Evolutionary conservation across 2,113 vertebrate genomes (phyloP), one percentile per base, ranked within the genome.

Genomic region (Ariopsis seemanni): DNA sequence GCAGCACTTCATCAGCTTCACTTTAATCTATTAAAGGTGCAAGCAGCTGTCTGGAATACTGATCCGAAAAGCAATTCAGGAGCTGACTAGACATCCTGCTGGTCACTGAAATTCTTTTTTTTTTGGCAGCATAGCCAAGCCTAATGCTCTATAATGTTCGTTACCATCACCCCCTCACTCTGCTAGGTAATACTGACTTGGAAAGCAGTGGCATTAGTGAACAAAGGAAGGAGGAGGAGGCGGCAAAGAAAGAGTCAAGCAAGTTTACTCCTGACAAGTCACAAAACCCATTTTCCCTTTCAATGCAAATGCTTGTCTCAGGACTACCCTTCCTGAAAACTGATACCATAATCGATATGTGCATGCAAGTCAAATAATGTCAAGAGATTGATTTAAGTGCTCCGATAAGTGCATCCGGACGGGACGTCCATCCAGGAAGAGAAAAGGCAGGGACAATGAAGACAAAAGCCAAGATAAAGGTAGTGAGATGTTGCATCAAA

Each of bases 281-380:
- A 20, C 18, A 86, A 30, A 86, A 30, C 48, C 55, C 50, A 22
- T 69, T 69, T 74, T 48, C 22, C n/a, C 52, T 60, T 57, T 75
- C 67, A 63, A 83, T 83, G 58, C 22, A 81, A 79, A 80, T 71
- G 77, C 30, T 67, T 11, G 78, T 82, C 85, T 82, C 85, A 71
- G 80, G 17, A 30, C 14, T 72, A 62, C 72, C 25, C 55, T 53
- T 77, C 67, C 50, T 18, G 50, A 82, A 63, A 72, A 42, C 71
- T 20, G 71, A 87, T 55, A 77, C 17, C 55, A 74, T 53, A 87
- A 65, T 83, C 81, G 7, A 87, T 65, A 87, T 34, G 58, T 63
- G 82, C 71, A 77, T 83, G 58, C 14, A 77, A 63, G 27, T 81
- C 18, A 82, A 87, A 82, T 30, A 58, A 80, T 58, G n/a, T 58